Conservation (phyloP, 1,140 invertebrate genomes). For the Drosophila sechellia region DNA sequence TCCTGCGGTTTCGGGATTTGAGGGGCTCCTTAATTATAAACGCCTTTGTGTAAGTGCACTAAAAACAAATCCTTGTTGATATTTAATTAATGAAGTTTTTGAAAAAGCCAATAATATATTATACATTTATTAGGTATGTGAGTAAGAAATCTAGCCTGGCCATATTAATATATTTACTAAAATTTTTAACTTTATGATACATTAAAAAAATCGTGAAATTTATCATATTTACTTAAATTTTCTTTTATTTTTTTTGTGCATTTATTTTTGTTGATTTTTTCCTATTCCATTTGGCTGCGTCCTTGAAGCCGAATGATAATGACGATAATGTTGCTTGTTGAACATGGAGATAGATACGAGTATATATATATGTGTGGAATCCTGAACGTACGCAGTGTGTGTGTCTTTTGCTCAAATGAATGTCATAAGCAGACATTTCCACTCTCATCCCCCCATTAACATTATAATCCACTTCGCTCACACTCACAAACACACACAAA, state of each 20-base stretch:
- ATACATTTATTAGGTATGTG: too few species aligned
- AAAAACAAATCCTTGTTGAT: not conserved
- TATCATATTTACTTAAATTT: not conserved
- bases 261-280: conserved; percentile 9
- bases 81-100: too few species aligned
- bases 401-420: conserved; percentile 58
- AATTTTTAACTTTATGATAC: too few species aligned
- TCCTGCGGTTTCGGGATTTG: conserved; percentile 48
- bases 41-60: not conserved
- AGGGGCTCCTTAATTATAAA: conserved; percentile 55
- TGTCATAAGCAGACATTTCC: conserved; percentile 65
- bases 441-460: conserved; percentile 40
- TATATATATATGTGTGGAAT: not conserved
- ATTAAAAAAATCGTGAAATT: not conserved
- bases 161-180: too few species aligned
- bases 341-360: conserved; percentile 27
- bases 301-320: conserved; percentile 56
- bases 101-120: too few species aligned
- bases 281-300: conserved; percentile 18
- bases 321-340: conserved; percentile 65
- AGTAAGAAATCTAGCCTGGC: too few species aligned
- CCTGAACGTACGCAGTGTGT: conserved; percentile 1
- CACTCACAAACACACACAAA: conserved; percentile 1
- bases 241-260: not conserved
- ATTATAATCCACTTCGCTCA: conserved; percentile 41